These are phyloP conservation scores for Heterodera schachtii DNA, from an alignment of 1,140 invertebrate genomes.

Conservation along the genomic window DNA sequence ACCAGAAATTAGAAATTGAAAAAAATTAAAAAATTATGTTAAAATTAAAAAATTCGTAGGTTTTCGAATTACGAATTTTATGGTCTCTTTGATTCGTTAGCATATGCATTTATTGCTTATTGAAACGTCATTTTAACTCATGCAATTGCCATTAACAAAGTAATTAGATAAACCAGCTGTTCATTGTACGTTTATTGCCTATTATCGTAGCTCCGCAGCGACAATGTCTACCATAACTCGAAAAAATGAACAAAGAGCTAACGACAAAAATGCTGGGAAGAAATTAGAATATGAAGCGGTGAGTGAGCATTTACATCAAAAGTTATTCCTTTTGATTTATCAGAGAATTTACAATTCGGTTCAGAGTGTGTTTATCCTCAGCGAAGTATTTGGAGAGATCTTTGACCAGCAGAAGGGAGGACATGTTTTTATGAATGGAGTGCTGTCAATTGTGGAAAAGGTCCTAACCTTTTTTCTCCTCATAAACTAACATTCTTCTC, in stretches of 20 bases:
- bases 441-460: conserved; percentile 51
- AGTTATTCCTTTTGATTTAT: neutral
- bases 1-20: neutral
- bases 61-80: neutral
- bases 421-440: conserved; percentile 42
- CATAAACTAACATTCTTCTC: no score
- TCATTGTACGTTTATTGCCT: no score
- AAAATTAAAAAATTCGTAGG: no score
- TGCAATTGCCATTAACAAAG: no score
- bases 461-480: conserved; percentile 14
- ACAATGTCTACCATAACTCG: neutral
- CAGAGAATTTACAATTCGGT: conserved; percentile 33
- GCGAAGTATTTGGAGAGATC: conserved; percentile 52
- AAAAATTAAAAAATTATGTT: neutral
- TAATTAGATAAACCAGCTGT: no score
- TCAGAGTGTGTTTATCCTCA: conserved; percentile 46
- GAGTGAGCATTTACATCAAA: neutral
- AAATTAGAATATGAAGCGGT: conserved; percentile 37
- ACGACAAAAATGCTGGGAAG: neutral
- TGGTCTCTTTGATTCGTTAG: neutral
- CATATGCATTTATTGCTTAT: no score
- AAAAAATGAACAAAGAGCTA: neutral
- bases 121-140: no score
- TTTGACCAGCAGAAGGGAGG: conserved; percentile 45
- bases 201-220: no score